Percentiles rank a stretch among this genome's conserved stretches.
phyloP scores from a whole-genome alignment of 2,888 invertebrate genomes.

The Panzeria rudis region DNA sequence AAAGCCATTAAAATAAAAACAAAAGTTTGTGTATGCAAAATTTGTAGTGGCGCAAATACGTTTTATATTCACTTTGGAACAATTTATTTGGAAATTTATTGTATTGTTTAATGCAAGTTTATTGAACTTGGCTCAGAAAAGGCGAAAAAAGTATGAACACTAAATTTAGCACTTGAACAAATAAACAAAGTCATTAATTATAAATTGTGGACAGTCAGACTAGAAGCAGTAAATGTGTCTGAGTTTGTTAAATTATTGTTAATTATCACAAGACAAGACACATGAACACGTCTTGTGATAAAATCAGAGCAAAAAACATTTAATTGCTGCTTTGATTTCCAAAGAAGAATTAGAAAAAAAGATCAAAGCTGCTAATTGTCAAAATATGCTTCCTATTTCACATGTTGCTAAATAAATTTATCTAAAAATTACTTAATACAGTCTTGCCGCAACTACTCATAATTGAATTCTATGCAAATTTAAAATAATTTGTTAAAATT shows the following conservation, averaged over 20 bases:
- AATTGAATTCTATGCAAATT: slow-evolving; percentile 33
- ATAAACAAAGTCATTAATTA: neutral
- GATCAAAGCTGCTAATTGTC: neutral
- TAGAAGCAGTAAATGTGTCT: slow-evolving; percentile 21
- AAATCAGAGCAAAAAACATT: neutral
- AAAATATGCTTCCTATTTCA: slow-evolving; percentile 26
- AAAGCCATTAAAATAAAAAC: slow-evolving; percentile 7
- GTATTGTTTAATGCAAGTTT: slow-evolving; percentile 33
- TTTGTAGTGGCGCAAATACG: neutral
- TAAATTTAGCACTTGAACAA: neutral
- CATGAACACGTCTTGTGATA: neutral
- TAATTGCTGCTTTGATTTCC: neutral
- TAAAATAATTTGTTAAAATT: slow-evolving; percentile 31
- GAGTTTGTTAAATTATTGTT: slow-evolving; percentile 1
- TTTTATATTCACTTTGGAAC: neutral
- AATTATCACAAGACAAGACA: slow-evolving; percentile 17
- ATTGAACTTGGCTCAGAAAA: slow-evolving; percentile 37
- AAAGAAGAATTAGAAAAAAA: neutral
- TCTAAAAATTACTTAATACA: slow-evolving; percentile 24
- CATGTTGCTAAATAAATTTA: slow-evolving; percentile 2
- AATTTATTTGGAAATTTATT: slow-evolving; percentile 29
- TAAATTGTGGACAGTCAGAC: slow-evolving; percentile 29
- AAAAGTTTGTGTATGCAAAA: slow-evolving; percentile 36
- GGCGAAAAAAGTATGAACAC: neutral
- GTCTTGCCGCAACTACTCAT: neutral